Percentiles rank a stretch among this genome's conserved stretches.
These are phyloP conservation scores for Hesperophylax magnus DNA, from an alignment of 1,140 invertebrate genomes.

Conservation along the genomic window DNA sequence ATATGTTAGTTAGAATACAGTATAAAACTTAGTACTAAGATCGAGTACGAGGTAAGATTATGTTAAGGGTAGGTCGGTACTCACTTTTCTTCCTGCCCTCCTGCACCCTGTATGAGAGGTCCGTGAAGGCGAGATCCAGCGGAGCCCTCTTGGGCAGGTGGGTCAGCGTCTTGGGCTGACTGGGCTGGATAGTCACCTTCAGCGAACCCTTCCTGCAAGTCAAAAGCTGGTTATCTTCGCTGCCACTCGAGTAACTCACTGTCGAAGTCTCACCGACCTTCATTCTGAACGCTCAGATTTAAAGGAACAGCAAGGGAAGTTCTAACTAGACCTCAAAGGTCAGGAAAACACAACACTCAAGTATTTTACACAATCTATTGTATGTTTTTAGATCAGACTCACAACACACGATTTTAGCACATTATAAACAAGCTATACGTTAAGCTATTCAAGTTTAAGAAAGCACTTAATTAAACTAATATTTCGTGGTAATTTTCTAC, in stretches of 20 bases:
- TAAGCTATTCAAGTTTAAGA: too few species aligned
- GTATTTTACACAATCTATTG: too few species aligned
- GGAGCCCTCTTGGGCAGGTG: slow-evolving; percentile 88
- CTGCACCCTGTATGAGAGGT: slow-evolving; percentile 88
- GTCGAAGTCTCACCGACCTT: slow-evolving; percentile 23
- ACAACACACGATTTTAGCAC: neutral
- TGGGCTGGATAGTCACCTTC: slow-evolving; percentile 73
- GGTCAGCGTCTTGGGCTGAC: slow-evolving; percentile 83
- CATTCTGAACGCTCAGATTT: neutral
- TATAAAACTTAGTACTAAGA: too few species aligned
- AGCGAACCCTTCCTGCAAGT: slow-evolving; percentile 71
- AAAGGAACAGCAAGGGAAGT: neutral
- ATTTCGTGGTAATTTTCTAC: too few species aligned
- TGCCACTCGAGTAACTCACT: slow-evolving; percentile 14
- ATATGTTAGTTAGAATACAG: too few species aligned
- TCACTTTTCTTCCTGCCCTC: slow-evolving; percentile 80
- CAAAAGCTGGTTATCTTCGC: slow-evolving; percentile 43
- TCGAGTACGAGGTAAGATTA: too few species aligned
- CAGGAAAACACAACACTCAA: too few species aligned
- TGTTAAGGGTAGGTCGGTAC: slow-evolving; percentile 62
- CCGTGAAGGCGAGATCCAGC: slow-evolving; percentile 89
- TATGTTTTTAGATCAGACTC: neutral
- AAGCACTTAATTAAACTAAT: too few species aligned
- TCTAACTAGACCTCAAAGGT: neutral
- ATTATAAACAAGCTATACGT: too few species aligned